These are phyloP conservation scores for Tipula unca DNA, from an alignment of 2,888 invertebrate species.

Conservation along the genomic window DNA sequence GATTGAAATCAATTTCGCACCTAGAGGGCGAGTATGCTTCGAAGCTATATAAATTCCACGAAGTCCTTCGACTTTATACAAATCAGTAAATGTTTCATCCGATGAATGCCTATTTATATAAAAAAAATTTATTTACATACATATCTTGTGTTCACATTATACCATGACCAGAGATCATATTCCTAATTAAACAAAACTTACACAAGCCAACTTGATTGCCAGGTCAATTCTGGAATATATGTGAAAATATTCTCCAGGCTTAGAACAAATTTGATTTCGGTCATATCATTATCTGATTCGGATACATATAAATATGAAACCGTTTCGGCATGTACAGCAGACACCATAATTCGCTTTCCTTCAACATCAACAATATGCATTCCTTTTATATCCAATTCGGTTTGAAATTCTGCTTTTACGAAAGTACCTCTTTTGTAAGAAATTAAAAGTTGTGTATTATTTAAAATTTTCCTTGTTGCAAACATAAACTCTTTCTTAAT, in stretches of 20 bases:
- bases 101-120: constrained; percentile 58
- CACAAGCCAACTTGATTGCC: constrained; percentile 76
- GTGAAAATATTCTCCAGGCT: constrained; percentile 74
- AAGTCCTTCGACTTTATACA: constrained; percentile 80
- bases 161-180: background rate
- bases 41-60: constrained; percentile 86
- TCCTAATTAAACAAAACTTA: constrained; percentile 45
- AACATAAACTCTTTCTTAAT: constrained; percentile 79
- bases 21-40: constrained; percentile 49
- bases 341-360: constrained; percentile 69
- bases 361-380: constrained; percentile 81
- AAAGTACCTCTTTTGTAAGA: constrained; percentile 67
- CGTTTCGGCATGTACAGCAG: constrained; percentile 67
- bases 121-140: too few species aligned
- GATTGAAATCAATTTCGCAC: constrained; percentile 41
- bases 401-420: constrained; percentile 65
- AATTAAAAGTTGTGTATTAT: constrained; percentile 59
- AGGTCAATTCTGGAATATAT: constrained; percentile 73
- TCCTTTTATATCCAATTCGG: constrained; percentile 48
- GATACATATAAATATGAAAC: constrained; percentile 75
- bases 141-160: too few species aligned
- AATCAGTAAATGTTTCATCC: constrained; percentile 75
- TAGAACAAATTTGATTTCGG: constrained; percentile 61
- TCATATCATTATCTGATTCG: constrained; percentile 53
- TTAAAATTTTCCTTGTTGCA: constrained; percentile 55